Base-by-base conservation (phyloP, 2,113 vertebrate genomes). In the Corvus hawaiiensis region DNA sequence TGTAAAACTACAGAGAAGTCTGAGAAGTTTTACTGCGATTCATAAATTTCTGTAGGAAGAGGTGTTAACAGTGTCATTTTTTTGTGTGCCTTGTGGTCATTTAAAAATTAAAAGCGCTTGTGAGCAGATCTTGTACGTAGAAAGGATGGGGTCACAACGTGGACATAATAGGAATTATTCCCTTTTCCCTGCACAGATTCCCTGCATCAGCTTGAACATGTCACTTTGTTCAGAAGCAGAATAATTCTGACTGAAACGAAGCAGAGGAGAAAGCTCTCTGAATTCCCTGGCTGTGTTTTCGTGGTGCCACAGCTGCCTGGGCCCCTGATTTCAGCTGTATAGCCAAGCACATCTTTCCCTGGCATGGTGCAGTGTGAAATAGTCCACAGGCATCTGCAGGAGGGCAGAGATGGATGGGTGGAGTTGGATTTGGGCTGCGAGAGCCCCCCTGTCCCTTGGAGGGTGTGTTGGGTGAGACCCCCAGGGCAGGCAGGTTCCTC, bases 21-120 rank as follows among this genome's bases (percentile, higher is more conserved):
- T 87, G 94, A 82, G 90, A 75, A 96, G 82, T 74, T 96, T 92
- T 95, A 58, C 61, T 94, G 77, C 37, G 71, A 21, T 93, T 87
- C 83, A 21, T 84, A 46, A 83, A 83, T 96, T 94, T 63, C 86
- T 91, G 54, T 35, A 81, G 46, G 54, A 46, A 56, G 56, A 87
- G 85, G 59, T 81, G 89, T 79, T 95, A 69, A 55, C 66, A 27
- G 51, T 61, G n/a, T 56, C 30, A 21, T 63, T 59, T 84, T 92
- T 73, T 84, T 7, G 13, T 16, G 33, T 44, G 9, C 51, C 32
- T 55, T 39, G 39, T 46, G 54, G 26, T 41, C 33, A 22, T n/a
- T 33, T 71, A 61, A 33, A 84, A 87, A 44, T 21, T 2, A 14
- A 49, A 75, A 81, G 51, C 2, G 2, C 11, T 32, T 35, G 26